phyloP scores from a whole-genome alignment of 2,797 vertebrate genomes.

The Siniperca obscura region DNA sequence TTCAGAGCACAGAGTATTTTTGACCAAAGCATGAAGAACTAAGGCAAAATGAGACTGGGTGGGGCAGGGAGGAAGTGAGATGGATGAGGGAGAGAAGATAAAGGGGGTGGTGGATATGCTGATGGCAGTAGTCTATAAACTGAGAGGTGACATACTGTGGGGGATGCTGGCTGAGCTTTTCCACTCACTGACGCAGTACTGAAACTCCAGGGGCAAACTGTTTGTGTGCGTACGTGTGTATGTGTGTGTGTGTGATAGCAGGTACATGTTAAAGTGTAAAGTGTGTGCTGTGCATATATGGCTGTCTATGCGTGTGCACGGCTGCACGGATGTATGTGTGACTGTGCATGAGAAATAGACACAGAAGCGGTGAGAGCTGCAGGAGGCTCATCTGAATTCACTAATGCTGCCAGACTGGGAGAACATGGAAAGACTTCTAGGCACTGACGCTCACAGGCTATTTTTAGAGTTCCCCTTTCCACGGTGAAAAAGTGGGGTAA shows the following conservation, averaged over 20 bases:
- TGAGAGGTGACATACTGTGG: conserved; percentile 53
- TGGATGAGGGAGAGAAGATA: conserved; percentile 5
- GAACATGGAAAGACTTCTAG: conserved; percentile 80
- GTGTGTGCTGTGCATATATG: conserved; percentile 30
- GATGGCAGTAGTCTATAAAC: conserved; percentile 62
- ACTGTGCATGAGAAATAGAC: conserved; percentile 47
- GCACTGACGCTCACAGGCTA: conserved; percentile 70
- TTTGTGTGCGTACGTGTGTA: conserved; percentile 20
- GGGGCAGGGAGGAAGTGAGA: conserved; percentile 15
- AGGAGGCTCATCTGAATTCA: conserved; percentile 79
- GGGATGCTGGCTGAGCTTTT: conserved; percentile 50
- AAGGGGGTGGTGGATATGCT: conserved; percentile 51
- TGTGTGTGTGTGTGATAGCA: conserved; percentile 49
- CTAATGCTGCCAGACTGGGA: conserved; percentile 74
- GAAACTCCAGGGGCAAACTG: conserved; percentile 53
- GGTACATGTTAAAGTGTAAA: conserved; percentile 50
- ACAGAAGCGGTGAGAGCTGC: conserved; percentile 66
- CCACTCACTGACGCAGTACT: conserved; percentile 37
- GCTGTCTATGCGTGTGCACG: conserved; percentile 27
- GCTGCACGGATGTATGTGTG: conserved; percentile 32
- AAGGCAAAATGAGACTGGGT: conserved; percentile 32
- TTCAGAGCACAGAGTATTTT: conserved; percentile 12
- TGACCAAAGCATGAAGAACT: conserved; percentile 49
- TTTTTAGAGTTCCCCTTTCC: conserved; percentile 77
- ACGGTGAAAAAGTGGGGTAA: conserved; percentile 63